phyloP scores from a whole-genome alignment of 2,797 vertebrate genomes.

The Loriculus beryllinus region DNA sequence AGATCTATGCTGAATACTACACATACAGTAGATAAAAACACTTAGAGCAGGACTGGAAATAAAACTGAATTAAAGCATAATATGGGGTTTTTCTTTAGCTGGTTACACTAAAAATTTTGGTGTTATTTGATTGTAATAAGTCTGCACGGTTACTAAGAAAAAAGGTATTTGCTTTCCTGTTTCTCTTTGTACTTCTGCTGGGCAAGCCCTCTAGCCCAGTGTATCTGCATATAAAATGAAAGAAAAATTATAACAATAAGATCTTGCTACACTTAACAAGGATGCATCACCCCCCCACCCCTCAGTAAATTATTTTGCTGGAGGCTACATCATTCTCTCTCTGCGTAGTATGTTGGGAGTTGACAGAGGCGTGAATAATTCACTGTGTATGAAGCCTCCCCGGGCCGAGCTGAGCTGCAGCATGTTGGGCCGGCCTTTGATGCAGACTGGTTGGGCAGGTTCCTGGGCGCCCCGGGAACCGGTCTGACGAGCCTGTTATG shows the following conservation, averaged over 20 bases:
- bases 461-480: slow-evolving; percentile 77
- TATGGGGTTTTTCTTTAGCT: not conserved
- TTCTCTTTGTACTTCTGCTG: not conserved
- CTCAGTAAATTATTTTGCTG: slow-evolving; percentile 79
- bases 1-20: not conserved
- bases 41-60: not conserved
- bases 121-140: not conserved
- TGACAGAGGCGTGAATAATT: slow-evolving; percentile 78
- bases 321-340: slow-evolving; percentile 82
- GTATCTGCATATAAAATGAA: slow-evolving; percentile 47
- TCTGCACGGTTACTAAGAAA: not conserved
- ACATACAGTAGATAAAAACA: not conserved
- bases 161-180: not conserved
- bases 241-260: slow-evolving; percentile 64
- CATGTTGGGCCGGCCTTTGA: slow-evolving; percentile 81
- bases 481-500: slow-evolving; percentile 82
- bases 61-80: not conserved
- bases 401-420: slow-evolving; percentile 74
- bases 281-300: slow-evolving; percentile 70
- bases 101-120: not conserved
- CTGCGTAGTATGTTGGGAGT: slow-evolving; percentile 67
- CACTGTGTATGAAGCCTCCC: slow-evolving; percentile 62
- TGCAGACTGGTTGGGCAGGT: slow-evolving; percentile 82
- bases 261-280: slow-evolving; percentile 67
- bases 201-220: slow-evolving; percentile 46